These are phyloP conservation scores for Daboia siamensis DNA, from an alignment of 2,113 vertebrate genomes.

Conservation along the genomic window DNA sequence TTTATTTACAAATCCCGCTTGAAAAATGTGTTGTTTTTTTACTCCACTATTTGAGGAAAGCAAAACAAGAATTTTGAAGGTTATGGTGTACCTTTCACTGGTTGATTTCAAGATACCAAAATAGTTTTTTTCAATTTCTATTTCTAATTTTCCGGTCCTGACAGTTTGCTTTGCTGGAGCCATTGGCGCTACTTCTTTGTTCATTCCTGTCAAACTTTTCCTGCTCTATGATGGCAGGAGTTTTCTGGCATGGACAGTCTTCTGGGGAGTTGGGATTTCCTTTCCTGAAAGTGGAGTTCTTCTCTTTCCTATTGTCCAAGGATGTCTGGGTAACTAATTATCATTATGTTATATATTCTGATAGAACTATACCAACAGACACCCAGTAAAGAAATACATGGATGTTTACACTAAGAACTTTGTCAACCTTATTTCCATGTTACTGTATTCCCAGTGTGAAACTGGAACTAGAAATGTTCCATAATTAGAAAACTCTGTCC, in stretches of 20 bases:
- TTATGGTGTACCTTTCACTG: conserved; percentile 34
- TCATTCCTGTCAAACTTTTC: conserved; percentile 66
- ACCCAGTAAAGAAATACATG: neutral
- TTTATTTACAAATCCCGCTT: neutral
- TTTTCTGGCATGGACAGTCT: conserved; percentile 39
- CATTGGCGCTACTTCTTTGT: conserved; percentile 45
- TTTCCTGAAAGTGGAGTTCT: conserved; percentile 58
- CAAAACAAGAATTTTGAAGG: conserved; percentile 4
- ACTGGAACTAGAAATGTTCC: neutral
- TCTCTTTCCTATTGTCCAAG: neutral
- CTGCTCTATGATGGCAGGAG: conserved; percentile 54
- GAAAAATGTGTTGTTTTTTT: conserved; percentile 38
- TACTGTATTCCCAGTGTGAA: neutral
- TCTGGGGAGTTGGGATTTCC: conserved; percentile 62
- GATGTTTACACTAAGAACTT: neutral
- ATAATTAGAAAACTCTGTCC: neutral
- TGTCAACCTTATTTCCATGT: neutral
- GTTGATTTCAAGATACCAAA: neutral
- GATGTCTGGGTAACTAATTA: conserved; percentile 39
- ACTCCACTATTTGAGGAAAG: conserved; percentile 37
- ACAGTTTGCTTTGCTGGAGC: conserved; percentile 46
- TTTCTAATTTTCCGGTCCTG: conserved; percentile 69
- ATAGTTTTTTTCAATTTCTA: conserved; percentile 36
- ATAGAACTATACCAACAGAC: neutral
- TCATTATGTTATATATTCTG: neutral